Percentiles rank a stretch among this genome's conserved stretches.
phyloP scores from a whole-genome alignment of 2,888 invertebrate genomes.

The Ryuthela nishihirai region DNA sequence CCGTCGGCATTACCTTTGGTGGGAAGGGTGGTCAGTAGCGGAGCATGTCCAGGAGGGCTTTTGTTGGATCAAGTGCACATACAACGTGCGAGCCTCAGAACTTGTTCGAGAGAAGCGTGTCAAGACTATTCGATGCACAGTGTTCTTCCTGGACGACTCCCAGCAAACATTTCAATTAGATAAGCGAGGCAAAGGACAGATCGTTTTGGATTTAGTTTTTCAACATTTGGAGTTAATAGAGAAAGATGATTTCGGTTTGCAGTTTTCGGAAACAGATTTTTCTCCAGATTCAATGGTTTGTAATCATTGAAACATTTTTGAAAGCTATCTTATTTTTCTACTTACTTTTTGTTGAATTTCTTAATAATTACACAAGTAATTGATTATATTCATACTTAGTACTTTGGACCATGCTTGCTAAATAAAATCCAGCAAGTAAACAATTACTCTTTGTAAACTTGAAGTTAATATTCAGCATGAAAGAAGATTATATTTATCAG shows the following conservation, averaged over 20 bases:
- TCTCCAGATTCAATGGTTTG: constrained; percentile 68
- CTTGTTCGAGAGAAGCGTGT: constrained; percentile 78
- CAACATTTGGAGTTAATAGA: constrained; percentile 93
- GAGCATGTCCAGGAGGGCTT: constrained; percentile 54
- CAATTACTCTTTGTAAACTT: too few relatives aligned
- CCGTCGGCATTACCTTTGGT: too few relatives aligned
- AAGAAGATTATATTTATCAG: too few relatives aligned
- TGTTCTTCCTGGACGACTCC: constrained; percentile 92
- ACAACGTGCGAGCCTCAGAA: constrained; percentile 93
- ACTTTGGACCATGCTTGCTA: too few relatives aligned
- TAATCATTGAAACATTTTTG: too few relatives aligned
- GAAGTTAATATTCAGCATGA: too few relatives aligned
- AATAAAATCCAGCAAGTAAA: too few relatives aligned
- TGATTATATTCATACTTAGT: too few relatives aligned
- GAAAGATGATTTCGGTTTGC: constrained; percentile 95
- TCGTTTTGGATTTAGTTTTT: constrained; percentile 85
- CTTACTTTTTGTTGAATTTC: too few relatives aligned
- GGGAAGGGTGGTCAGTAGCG: constrained; percentile 40
- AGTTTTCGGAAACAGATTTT: constrained; percentile 67
- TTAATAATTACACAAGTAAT: too few relatives aligned
- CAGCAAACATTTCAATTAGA: constrained; percentile 91
- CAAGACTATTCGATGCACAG: constrained; percentile 80
- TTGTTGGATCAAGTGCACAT: constrained; percentile 89
- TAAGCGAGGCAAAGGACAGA: constrained; percentile 89
- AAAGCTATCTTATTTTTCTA: too few relatives aligned